Conservation (phyloP, 1,140 invertebrate species). For the Grapholita molesta region DNA sequence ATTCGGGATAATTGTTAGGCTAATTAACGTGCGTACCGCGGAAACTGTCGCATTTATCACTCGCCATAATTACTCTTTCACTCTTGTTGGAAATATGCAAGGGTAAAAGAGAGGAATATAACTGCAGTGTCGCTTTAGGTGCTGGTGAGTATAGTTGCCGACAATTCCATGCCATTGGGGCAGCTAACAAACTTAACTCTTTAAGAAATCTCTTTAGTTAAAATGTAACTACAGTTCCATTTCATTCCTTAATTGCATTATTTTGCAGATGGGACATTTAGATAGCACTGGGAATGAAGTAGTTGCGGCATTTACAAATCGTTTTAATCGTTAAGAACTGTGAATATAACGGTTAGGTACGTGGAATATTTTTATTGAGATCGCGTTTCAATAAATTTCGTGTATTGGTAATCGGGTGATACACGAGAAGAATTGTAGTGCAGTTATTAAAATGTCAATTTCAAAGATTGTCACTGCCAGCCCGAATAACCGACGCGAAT, state of each 20-base stretch:
- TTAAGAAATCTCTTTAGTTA: neutral
- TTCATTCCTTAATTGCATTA: slow-evolving; percentile 2
- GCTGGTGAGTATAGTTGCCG: neutral
- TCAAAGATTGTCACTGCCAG: too few species aligned
- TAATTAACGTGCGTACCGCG: slow-evolving; percentile 27
- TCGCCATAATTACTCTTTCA: neutral
- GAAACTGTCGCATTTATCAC: slow-evolving; percentile 17
- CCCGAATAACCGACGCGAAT: too few species aligned
- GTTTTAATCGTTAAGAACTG: neutral
- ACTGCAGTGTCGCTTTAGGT: neutral
- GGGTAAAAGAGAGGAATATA: neutral
- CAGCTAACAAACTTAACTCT: neutral
- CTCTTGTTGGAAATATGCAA: neutral
- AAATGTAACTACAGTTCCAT: neutral
- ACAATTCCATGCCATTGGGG: neutral
- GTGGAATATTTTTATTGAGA: neutral
- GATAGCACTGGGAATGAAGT: neutral
- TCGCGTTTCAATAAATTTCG: neutral
- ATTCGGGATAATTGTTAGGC: slow-evolving; percentile 34
- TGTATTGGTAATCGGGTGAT: neutral
- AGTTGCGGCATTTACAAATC: neutral
- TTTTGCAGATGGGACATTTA: neutral
- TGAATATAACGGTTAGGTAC: neutral
- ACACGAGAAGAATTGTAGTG: neutral
- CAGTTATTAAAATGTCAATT: too few species aligned